phyloP scores from a whole-genome alignment of 2,888 invertebrate species.

The Aelia acuminata region DNA sequence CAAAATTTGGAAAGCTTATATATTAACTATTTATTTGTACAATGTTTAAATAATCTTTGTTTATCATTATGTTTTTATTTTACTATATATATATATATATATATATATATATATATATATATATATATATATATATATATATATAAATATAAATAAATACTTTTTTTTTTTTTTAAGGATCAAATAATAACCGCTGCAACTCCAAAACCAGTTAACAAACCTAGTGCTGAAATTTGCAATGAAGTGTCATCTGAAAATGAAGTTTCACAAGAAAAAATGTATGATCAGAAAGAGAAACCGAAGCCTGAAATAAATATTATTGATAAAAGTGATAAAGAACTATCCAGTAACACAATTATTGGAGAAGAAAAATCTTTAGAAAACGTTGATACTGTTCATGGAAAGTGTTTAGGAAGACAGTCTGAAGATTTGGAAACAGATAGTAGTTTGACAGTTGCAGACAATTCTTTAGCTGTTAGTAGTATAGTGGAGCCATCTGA shows the following conservation, averaged over 20 bases:
- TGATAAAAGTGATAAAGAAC: background rate
- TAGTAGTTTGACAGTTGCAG: background rate
- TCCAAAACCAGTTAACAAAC: background rate
- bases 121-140: too few relatives aligned
- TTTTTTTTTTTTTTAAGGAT: slow-evolving; percentile 15
- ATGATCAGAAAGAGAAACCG: background rate
- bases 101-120: too few relatives aligned
- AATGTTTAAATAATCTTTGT: background rate
- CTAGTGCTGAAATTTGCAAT: background rate
- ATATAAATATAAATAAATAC: too few relatives aligned
- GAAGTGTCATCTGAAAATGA: background rate
- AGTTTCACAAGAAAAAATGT: background rate
- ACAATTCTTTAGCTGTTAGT: background rate
- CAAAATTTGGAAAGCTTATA: background rate
- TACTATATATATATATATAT: too few relatives aligned
- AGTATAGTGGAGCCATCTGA: background rate
- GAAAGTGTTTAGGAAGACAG: background rate
- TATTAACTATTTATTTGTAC: background rate
- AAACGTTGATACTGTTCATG: background rate
- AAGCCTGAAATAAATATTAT: background rate
- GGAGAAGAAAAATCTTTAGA: background rate
- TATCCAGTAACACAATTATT: too few relatives aligned
- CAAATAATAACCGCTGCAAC: background rate
- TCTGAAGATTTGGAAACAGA: background rate
- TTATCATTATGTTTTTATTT: background rate